Base-by-base conservation (phyloP, 2,888 invertebrate species). In the Dryocosmus kuriphilus region DNA sequence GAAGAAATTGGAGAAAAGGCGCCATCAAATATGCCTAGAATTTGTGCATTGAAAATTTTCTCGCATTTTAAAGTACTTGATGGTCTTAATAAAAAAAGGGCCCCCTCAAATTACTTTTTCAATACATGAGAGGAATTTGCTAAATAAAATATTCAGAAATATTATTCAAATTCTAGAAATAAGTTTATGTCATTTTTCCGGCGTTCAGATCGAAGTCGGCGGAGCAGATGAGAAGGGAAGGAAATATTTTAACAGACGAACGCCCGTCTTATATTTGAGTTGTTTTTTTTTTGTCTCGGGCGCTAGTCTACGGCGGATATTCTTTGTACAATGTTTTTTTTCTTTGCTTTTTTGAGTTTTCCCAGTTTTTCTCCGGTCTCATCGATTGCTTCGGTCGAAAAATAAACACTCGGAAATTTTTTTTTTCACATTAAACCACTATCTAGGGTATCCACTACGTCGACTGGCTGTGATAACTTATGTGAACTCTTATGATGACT, bases 401-500 rank as follows among this genome's bases (percentile, higher is more conserved):
- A 71, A 51, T n/a, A n/a, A 71, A 19, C 62, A 60, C 38, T 74
- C 51, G 51, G 51, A 11, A 71, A n/a, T 71, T 67, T 71, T 55
- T 71, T 71, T 71, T 71, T 83, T 78, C n/a, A n/a, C n/a, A 55
- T 62, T 22, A 62, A 62, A 55, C n/a, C n/a, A n/a, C 77, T 75
- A 71, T 46, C 55, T 62, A 60, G 46, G 55, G 51, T 65, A 86
- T 77, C 89, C 89, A 83, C 87, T 88, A 75, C 71, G 82, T 79
- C 57, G 80, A 76, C 55, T 77, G n/a, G 78, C 57, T 82, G 82
- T 74, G 75, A 75, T 71, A 80, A 63, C 60, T 81, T 71, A 83
- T 75, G 88, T 75, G 89, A 88, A 86, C 87, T 90, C 86, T 89
- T 90, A 84, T 90, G 90, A 81, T 90, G 89, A 82, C 89, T 87